Evolutionary conservation across 2,888 invertebrate genomes (phyloP), one percentile per base, ranked within the genome.

Genomic region (Microplitis deprimator): DNA sequence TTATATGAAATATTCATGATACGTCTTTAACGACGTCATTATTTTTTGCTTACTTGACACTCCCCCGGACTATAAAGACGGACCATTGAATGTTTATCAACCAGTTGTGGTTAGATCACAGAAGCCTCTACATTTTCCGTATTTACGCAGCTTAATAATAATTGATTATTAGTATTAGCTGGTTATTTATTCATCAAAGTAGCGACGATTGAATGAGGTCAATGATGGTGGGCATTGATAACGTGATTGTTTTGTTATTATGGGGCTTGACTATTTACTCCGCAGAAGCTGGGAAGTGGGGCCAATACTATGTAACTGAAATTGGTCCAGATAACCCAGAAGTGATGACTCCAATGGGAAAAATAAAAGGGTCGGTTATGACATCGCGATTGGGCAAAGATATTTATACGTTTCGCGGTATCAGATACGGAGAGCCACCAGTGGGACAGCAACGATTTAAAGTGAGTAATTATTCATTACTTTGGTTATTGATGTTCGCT

Each of bases 391-490:
- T 82, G 1, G 84, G 84, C 8, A 86, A 78, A 72, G 80, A 79
- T 6, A 85, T 87, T 70, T 84, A 81, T 77, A 79, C 85, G 1
- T 87, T 85, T 67, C 84, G 87, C 5, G 86, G 85, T 7, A 64
- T 87, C 5, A 82, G 84, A 75, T 87, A 84, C 80, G 87, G 82
- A 0, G 82, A 86, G 74, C 78, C 87, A 20, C 87, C 87, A 4
- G 73, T 80, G 65, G 86, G 84, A 38, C 75, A 83, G 17, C 65
- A 65, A 17, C 82, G 87, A 16, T 87, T 87, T 74, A 75, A 85
- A 81, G 87, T 87, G 73, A 80, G 78, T 78, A n/a, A 67, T 29
- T 29, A 0, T 29, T 29, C 3, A 29, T 29, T 29, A 4, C 29
- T 29, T 2, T 29, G 29, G 0, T 29, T 29, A 3, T 29, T 29